Base-by-base conservation (phyloP, 2,888 invertebrate species). In the Hesperia comma region DNA sequence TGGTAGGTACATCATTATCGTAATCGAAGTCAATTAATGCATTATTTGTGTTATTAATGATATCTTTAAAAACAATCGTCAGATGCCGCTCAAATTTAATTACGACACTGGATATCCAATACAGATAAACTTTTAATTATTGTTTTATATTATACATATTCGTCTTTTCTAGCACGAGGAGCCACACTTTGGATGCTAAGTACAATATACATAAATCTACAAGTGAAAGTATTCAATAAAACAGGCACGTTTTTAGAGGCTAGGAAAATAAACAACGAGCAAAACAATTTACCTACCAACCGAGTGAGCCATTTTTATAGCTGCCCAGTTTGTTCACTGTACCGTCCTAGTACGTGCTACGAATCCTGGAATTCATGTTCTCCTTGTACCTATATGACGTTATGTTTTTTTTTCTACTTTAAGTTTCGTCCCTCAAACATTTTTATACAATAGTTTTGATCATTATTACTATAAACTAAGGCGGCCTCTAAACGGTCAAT, bases 251-350 rank as follows among this genome's bases (percentile, higher is more conserved):
- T 87, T 49, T 86, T 82, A 86, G 51, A 88, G 90, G 87, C 88
- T 82, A 86, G 79, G 83, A 80, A 63, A 88, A 89, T 91, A 90
- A 91, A 91, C 88, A 90, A 89, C 86, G 79, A 79, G 82, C 83
- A 80, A 89, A 90, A 90, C 90, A 90, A 90, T 91, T 90, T 90
- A 90, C 90, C 90, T 90, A 90, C 88, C 77, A 82, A 78, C 77
- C 75, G 55, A 81, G 84, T 85, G 85, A 88, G 89, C 86, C 88
- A 88, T 90, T 90, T 90, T 90, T 90, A 89, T 89, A 90, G 83
- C 88, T 87, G 90, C 89, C 89, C 88, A 87, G 88, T 88, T 88
- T 86, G 89, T 88, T 88, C 87, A 87, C 88, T 89, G 88, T 83
- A 87, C 88, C 84, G 49, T 49, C 49, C 49, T 49, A 49, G 49